A percentile compares a stretch with the other conserved stretches of the same genome.
phyloP scores from a whole-genome alignment of 2,888 invertebrate species.

The Drosophila borealis region DNA sequence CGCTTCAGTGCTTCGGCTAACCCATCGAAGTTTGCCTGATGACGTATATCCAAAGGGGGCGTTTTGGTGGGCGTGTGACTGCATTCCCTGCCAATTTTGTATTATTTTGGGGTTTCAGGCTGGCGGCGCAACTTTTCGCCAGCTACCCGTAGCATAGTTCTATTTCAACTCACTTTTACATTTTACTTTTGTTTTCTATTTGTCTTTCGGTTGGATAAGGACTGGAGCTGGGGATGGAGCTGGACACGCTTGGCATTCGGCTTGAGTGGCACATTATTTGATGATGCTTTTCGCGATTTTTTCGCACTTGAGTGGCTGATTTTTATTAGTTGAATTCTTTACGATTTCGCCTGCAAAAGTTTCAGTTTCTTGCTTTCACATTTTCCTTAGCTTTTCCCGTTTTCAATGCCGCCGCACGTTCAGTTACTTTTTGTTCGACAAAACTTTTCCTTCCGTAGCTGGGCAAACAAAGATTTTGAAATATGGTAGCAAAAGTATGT shows the following conservation, averaged over 20 bases:
- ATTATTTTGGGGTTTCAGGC: conserved; percentile 45
- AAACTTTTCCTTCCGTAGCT: conserved; percentile 59
- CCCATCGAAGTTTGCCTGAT: conserved; percentile 73
- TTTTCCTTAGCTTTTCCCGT: conserved; percentile 33
- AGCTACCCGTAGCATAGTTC: conserved; percentile 66
- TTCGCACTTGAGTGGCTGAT: conserved; percentile 85
- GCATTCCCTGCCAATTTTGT: conserved; percentile 57
- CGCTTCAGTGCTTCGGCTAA: conserved; percentile 39
- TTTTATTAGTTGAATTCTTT: conserved; percentile 85
- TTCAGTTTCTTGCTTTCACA: conserved; percentile 61
- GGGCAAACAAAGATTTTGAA: conserved; percentile 71
- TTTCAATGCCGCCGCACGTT: conserved; percentile 65
- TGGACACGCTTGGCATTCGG: conserved; percentile 66
- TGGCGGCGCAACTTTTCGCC: conserved; percentile 45
- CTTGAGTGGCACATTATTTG: conserved; percentile 82
- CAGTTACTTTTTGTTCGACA: conserved; percentile 47
- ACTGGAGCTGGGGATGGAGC: conserved; percentile 17
- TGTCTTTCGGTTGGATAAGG: conserved; percentile 61
- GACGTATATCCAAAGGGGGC: conserved; percentile 56
- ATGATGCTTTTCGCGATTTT: conserved; percentile 84
- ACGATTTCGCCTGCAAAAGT: conserved; percentile 73
- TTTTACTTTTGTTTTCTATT: conserved; percentile 71
- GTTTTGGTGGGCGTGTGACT: conserved; percentile 30
- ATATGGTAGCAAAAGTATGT: conserved; percentile 64
- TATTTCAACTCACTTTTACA: conserved; percentile 63